phyloP scores from a whole-genome alignment of 2,113 vertebrate genomes.

The Callopanchax toddi region DNA sequence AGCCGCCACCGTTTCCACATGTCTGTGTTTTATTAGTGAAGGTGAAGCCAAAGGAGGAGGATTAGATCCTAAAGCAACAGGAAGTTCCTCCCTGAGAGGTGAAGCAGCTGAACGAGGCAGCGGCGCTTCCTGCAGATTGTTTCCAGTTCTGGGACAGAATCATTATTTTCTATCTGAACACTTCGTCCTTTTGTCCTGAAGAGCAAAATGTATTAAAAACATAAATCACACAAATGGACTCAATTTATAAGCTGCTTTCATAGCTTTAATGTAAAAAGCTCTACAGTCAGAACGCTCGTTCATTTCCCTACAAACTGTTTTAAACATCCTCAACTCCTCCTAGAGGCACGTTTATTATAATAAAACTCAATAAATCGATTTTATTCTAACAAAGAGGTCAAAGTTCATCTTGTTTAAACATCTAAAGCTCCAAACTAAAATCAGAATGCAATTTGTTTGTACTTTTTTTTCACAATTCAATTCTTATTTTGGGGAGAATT shows the following conservation, averaged over 20 bases:
- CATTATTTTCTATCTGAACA: not conserved
- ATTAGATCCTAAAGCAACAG: constrained; percentile 20
- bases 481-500: no score
- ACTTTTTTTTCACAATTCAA: no score
- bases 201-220: not conserved
- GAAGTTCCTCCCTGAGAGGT: not conserved
- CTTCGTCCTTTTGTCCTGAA: no score
- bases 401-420: no score
- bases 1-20: not conserved
- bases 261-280: not conserved
- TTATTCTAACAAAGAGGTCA: no score
- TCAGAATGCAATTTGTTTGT: no score
- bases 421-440: no score
- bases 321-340: no score
- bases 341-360: no score
- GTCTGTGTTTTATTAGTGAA: constrained; percentile 20
- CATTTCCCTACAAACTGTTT: no score
- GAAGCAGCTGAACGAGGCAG: not conserved
- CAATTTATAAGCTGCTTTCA: not conserved
- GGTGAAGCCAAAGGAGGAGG: constrained; percentile 1
- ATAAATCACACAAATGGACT: not conserved
- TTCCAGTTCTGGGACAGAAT: no score
- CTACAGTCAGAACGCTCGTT: not conserved
- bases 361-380: no score
- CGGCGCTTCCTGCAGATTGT: not conserved